phyloP scores from a whole-genome alignment of 64 coral and sea anemone genomes.

The Porites australiensis region DNA sequence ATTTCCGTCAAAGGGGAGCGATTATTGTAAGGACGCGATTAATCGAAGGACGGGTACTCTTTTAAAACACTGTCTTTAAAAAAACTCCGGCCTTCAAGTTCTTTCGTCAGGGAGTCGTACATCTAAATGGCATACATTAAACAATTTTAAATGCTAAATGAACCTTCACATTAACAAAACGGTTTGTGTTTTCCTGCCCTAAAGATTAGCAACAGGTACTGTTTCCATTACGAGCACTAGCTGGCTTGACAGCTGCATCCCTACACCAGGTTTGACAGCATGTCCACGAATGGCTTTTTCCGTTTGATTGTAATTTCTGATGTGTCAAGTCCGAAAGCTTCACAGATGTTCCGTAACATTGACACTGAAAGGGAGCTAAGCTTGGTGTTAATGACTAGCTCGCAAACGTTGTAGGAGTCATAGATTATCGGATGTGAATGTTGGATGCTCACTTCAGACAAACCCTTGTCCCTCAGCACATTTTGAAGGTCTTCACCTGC shows the following conservation, averaged over 20 bases:
- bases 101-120: too few species aligned
- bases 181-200: too few species aligned
- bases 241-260: conserved; percentile 18
- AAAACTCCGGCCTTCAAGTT: too few species aligned
- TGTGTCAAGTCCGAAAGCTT: conserved; percentile 59
- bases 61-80: too few species aligned
- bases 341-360: conserved; percentile 42
- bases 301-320: conserved; percentile 23
- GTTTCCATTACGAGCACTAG: neutral
- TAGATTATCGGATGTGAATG: neutral
- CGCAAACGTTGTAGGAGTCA: conserved; percentile 42
- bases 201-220: too few species aligned
- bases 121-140: too few species aligned
- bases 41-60: too few species aligned
- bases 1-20: too few species aligned
- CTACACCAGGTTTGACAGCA: conserved; percentile 41
- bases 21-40: too few species aligned
- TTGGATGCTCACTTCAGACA: conserved; percentile 25
- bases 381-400: conserved; percentile 21
- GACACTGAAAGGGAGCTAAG: conserved; percentile 41
- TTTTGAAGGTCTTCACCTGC: neutral
- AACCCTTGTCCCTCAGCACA: conserved; percentile 25
- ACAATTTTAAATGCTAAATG: too few species aligned
- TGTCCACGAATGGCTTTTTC: conserved; percentile 53
- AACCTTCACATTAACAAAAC: too few species aligned